Evolutionary conservation across 2,797 vertebrate genomes (phyloP).

Genomic region (Bovichtus variegatus): DNA sequence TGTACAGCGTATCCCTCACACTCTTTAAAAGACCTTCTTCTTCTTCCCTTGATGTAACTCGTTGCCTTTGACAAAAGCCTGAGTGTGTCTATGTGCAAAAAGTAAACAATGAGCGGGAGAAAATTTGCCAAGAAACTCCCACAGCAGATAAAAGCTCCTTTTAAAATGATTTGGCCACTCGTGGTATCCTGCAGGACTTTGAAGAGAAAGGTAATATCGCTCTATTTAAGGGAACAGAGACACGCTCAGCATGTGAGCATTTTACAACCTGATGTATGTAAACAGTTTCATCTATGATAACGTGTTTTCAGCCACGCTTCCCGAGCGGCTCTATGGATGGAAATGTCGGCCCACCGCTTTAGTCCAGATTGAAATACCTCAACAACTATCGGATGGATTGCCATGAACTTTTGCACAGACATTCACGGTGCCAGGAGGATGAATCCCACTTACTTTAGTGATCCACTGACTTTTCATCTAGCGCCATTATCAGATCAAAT

Average conservation of each 20-base stretch:
- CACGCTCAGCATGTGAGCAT: constrained; percentile 15
- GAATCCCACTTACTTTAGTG: not conserved
- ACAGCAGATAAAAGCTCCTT: constrained; percentile 39
- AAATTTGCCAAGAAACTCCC: constrained; percentile 25
- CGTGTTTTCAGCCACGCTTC: constrained; percentile 7
- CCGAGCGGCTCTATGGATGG: not conserved
- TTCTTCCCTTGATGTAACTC: constrained; percentile 13
- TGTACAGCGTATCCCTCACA: constrained; percentile 10
- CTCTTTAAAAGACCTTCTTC: constrained; percentile 28
- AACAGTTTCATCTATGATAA: constrained; percentile 16
- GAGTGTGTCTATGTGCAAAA: constrained; percentile 13
- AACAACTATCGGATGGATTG: not conserved
- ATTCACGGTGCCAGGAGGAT: not conserved
- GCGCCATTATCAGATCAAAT: not conserved
- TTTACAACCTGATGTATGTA: constrained; percentile 22
- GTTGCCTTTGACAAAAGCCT: constrained; percentile 24
- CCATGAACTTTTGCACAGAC: not conserved
- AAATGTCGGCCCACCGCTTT: not conserved
- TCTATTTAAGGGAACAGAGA: not conserved
- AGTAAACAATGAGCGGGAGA: constrained; percentile 1
- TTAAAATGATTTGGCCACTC: constrained; percentile 25
- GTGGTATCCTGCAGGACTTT: constrained; percentile 28
- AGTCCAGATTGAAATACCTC: not conserved
- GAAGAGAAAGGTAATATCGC: constrained; percentile 5
- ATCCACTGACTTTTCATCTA: not conserved